phyloP scores from a whole-genome alignment of 2,113 vertebrate species.

The Semicossyphus pulcher region DNA sequence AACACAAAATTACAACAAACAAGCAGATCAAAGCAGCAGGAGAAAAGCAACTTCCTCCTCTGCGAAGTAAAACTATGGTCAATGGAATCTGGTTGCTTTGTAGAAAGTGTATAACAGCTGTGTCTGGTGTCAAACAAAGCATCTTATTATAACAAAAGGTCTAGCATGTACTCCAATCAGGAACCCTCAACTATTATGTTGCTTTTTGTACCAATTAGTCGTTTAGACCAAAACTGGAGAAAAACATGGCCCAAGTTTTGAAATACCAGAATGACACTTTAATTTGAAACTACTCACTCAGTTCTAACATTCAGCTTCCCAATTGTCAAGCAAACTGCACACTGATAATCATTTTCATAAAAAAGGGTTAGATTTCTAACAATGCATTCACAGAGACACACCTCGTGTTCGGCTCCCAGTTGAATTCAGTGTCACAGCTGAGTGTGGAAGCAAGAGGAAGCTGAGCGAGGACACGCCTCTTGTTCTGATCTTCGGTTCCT shows the following conservation, averaged over 20 bases:
- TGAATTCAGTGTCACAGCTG: constrained; percentile 83
- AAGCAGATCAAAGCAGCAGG: too few relatives aligned
- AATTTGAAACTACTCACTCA: too few relatives aligned
- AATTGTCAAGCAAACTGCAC: background rate
- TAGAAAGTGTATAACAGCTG: background rate
- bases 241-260: too few relatives aligned
- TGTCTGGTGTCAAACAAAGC: background rate
- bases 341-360: background rate
- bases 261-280: too few relatives aligned
- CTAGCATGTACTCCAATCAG: too few relatives aligned
- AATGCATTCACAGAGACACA: constrained; percentile 28
- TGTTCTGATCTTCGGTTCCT: constrained; percentile 85
- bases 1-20: too few relatives aligned
- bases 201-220: too few relatives aligned
- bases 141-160: background rate
- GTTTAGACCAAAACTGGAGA: too few relatives aligned
- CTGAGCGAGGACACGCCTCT: constrained; percentile 89
- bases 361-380: background rate
- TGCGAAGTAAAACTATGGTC: background rate
- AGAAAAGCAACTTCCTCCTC: background rate
- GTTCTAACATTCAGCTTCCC: background rate
- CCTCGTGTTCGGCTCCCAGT: constrained; percentile 87
- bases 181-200: background rate
- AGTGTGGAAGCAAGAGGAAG: constrained; percentile 88
- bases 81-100: background rate